Conservation (phyloP, 2,113 vertebrate species). For the Drymodes brunneopygia region DNA sequence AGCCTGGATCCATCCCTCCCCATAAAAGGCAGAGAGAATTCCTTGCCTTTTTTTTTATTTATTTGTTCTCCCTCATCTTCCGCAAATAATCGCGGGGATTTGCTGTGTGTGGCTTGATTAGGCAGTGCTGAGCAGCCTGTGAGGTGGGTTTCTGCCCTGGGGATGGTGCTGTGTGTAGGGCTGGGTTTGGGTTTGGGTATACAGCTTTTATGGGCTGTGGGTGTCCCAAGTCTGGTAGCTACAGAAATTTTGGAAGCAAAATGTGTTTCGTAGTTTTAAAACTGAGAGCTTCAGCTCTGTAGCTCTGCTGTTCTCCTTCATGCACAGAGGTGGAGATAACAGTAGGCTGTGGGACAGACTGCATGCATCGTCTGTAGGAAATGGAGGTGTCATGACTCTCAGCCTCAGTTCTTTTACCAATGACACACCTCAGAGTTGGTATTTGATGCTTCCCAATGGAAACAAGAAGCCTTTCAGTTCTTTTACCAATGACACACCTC, state of each 20-base stretch:
- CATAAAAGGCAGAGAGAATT: conserved; percentile 29
- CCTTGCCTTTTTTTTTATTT: background rate
- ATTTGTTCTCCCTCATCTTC: background rate
- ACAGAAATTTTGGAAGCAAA: background rate
- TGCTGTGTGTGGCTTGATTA: background rate
- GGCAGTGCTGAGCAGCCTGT: background rate
- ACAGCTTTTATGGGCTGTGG: background rate
- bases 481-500: rapidly evolving
- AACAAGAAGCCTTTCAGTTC: background rate
- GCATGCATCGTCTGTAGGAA: background rate
- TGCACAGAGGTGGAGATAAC: background rate
- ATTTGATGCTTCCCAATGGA: background rate
- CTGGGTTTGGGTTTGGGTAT: background rate
- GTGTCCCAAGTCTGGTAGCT: background rate
- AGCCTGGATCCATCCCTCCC: conserved; percentile 33
- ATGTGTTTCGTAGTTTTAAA: background rate
- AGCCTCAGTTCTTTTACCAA: rapidly evolving
- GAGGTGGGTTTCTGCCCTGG: background rate
- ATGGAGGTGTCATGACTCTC: background rate
- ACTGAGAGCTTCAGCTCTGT: background rate
- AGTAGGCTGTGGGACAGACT: background rate
- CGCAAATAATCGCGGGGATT: background rate
- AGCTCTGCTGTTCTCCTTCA: background rate
- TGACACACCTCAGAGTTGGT: background rate
- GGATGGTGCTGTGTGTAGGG: background rate